A percentile compares a stretch with the other conserved stretches of the same genome.
Evolutionary conservation across 2,888 invertebrate genomes (phyloP).

Genomic region (Bugulina stolonifera): DNA sequence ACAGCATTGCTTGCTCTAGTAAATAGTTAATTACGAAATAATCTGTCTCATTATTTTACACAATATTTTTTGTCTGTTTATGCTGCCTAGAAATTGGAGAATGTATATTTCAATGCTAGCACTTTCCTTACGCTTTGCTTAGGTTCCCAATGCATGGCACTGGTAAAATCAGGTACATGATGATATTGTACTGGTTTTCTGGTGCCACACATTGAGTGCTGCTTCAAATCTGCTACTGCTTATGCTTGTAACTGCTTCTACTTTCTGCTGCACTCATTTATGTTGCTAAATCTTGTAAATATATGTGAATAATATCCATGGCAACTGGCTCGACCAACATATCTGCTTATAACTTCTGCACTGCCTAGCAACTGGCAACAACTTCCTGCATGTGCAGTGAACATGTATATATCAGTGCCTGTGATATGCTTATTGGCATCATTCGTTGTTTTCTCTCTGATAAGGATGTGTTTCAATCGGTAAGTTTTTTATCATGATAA

Average conservation of each 20-base stretch:
- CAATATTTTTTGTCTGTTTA: too few species aligned
- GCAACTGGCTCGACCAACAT: background rate
- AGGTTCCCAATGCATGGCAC: constrained; percentile 17
- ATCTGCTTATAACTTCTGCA: background rate
- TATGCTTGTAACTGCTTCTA: background rate
- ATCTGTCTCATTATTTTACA: too few species aligned
- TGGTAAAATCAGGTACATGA: background rate
- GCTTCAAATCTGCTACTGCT: background rate
- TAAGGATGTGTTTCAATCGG: too few species aligned
- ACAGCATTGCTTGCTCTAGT: too few species aligned
- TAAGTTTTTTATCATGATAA: too few species aligned
- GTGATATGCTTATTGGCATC: too few species aligned
- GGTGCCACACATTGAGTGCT: constrained; percentile 12
- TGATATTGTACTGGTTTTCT: background rate
- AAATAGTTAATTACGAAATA: too few species aligned
- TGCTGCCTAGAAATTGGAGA: too few species aligned
- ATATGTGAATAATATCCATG: constrained; percentile 6
- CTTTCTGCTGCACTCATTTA: background rate
- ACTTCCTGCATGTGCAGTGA: background rate
- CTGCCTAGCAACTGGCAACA: constrained; percentile 8
- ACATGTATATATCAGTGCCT: too few species aligned
- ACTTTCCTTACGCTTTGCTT: too few species aligned
- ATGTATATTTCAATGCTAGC: too few species aligned
- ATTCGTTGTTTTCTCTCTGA: too few species aligned
- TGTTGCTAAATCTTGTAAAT: background rate